Evolutionary conservation across 2,888 invertebrate genomes (phyloP).

Genomic region (Scotopteryx bipunctaria): DNA sequence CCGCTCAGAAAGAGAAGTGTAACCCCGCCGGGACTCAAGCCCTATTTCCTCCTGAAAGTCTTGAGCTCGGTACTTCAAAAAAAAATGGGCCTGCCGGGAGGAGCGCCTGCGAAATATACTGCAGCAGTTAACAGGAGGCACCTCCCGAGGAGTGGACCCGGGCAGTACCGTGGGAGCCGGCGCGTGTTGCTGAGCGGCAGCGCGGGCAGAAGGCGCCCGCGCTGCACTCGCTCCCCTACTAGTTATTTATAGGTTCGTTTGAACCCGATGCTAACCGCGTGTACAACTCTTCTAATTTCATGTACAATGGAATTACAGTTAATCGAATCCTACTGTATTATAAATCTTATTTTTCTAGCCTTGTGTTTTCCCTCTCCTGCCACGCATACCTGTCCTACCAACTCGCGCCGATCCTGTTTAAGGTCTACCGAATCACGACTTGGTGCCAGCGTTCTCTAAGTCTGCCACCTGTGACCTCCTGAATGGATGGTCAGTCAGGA

Average conservation of each 20-base stretch:
- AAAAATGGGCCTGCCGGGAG: constrained; percentile 28
- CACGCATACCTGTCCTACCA: too few species aligned
- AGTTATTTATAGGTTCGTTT: constrained; percentile 14
- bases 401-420: too few species aligned
- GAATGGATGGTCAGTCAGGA: too few species aligned
- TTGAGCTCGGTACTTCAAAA: background rate
- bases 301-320: too few species aligned
- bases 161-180: constrained; percentile 26
- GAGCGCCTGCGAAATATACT: constrained; percentile 26
- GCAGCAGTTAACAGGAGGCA: constrained; percentile 19
- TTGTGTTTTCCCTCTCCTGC: too few species aligned
- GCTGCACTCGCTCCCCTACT: constrained; percentile 9
- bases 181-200: constrained; percentile 25
- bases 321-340: too few species aligned
- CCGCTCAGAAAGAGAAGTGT: background rate
- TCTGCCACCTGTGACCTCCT: too few species aligned
- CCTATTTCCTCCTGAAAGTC: background rate
- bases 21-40: background rate
- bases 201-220: constrained; percentile 24
- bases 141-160: constrained; percentile 22
- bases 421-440: too few species aligned
- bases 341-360: too few species aligned
- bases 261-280: background rate
- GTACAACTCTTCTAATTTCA: background rate
- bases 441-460: too few species aligned